phyloP scores from a whole-genome alignment of 2,797 vertebrate genomes.

The Capromys pilorides region DNA sequence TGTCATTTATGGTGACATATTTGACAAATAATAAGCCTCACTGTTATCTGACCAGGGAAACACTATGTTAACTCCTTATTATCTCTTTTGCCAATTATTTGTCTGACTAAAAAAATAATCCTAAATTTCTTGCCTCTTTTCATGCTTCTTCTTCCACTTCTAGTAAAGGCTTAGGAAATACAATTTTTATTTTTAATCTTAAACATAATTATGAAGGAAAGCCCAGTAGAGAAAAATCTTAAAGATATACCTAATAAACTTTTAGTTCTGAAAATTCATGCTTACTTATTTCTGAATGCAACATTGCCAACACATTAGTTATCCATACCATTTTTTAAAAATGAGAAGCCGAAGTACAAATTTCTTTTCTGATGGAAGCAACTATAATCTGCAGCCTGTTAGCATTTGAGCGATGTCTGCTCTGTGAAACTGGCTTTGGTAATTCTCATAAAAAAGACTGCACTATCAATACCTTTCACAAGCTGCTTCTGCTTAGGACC shows the following conservation, averaged over 20 bases:
- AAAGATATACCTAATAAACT: slow-evolving; percentile 43
- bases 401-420: neutral
- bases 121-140: slow-evolving; percentile 25
- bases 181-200: slow-evolving; percentile 45
- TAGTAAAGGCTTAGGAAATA: slow-evolving; percentile 52
- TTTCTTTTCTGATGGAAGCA: slow-evolving; percentile 12
- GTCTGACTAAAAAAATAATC: slow-evolving; percentile 48
- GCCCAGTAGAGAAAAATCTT: slow-evolving; percentile 36
- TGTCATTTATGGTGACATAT: neutral
- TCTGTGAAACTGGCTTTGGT: slow-evolving; percentile 47
- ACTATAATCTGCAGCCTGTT: neutral
- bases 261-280: slow-evolving; percentile 57
- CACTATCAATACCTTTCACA: slow-evolving; percentile 68
- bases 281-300: slow-evolving; percentile 46
- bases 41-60: slow-evolving; percentile 39
- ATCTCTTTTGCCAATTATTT: slow-evolving; percentile 56
- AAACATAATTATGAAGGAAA: slow-evolving; percentile 57
- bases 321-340: neutral
- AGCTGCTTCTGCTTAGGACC: slow-evolving; percentile 72
- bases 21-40: slow-evolving; percentile 16
- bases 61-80: slow-evolving; percentile 51
- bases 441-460: slow-evolving; percentile 76
- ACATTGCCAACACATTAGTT: slow-evolving; percentile 15
- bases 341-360: slow-evolving; percentile 26
- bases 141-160: slow-evolving; percentile 37